phyloP scores from a whole-genome alignment of 2,113 vertebrate genomes.

The Bettongia penicillata region DNA sequence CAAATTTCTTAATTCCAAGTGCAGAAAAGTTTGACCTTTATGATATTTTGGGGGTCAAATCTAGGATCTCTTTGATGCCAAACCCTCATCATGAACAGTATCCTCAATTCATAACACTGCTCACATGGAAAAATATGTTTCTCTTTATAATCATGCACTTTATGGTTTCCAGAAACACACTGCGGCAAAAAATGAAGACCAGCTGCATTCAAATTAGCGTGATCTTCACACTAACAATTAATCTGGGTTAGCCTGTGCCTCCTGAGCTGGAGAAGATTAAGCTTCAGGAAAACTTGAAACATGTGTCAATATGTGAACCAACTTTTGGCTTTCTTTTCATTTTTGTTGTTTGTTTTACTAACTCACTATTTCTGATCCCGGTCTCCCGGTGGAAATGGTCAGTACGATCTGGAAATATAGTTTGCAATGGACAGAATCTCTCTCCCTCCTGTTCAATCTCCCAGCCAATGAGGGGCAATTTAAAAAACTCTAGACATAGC shows the following conservation, averaged over 20 bases:
- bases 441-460: not conserved
- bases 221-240: not conserved
- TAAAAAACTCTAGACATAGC: not conserved
- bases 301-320: not conserved
- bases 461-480: not conserved
- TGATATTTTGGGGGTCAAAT: not conserved
- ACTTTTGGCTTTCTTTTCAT: not conserved
- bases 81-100: not conserved
- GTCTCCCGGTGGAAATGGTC: not conserved
- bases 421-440: not conserved
- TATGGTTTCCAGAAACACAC: not conserved
- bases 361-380: not conserved
- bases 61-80: not conserved
- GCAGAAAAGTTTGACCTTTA: not conserved
- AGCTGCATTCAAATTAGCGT: not conserved
- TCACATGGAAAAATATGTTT: slow-evolving; percentile 41
- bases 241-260: not conserved
- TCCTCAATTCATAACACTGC: not conserved
- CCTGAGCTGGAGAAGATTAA: not conserved
- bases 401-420: not conserved
- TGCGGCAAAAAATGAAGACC: not conserved
- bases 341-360: slow-evolving; percentile 5
- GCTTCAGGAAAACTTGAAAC: slow-evolving; percentile 8
- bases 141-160: slow-evolving; percentile 19
- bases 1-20: not conserved